Conservation (phyloP, 2,113 vertebrate genomes). For the Smithornis capensis region DNA sequence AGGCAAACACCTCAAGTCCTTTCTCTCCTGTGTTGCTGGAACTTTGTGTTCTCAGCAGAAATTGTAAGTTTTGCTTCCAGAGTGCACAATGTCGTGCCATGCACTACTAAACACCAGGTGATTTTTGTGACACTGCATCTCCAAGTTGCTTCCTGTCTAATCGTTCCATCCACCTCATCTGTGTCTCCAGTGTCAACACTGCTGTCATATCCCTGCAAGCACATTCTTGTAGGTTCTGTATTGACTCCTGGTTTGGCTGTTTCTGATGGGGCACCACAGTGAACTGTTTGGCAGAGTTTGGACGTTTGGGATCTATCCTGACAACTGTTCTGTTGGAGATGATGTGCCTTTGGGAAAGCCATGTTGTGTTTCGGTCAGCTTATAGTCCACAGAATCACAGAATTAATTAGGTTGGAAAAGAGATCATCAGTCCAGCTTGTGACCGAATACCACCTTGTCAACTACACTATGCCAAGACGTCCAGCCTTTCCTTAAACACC, state of each 20-base stretch:
- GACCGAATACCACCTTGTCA: not conserved
- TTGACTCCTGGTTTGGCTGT: not conserved
- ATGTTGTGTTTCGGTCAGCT: not conserved
- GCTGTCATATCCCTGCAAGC: not conserved
- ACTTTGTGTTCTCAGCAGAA: not conserved
- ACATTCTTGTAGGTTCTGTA: not conserved
- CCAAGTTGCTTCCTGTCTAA: not conserved
- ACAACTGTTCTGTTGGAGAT: not conserved
- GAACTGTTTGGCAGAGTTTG: not conserved
- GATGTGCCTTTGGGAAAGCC: not conserved
- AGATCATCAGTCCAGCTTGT: not conserved
- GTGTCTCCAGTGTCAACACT: not conserved
- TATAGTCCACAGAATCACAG: not conserved
- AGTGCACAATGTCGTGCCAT: accelerated
- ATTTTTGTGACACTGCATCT: not conserved
- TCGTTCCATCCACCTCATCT: not conserved
- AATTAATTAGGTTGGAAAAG: not conserved
- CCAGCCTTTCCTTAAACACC: not conserved
- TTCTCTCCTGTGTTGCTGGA: not conserved
- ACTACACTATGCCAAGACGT: not conserved
- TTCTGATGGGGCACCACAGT: accelerated
- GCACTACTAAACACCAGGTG: not conserved
- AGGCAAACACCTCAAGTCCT: not conserved
- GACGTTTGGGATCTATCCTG: not conserved
- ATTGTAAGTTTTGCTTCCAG: not conserved